Evolutionary conservation across 2,888 invertebrate species (phyloP).

Genomic region (Aplocera efformata): DNA sequence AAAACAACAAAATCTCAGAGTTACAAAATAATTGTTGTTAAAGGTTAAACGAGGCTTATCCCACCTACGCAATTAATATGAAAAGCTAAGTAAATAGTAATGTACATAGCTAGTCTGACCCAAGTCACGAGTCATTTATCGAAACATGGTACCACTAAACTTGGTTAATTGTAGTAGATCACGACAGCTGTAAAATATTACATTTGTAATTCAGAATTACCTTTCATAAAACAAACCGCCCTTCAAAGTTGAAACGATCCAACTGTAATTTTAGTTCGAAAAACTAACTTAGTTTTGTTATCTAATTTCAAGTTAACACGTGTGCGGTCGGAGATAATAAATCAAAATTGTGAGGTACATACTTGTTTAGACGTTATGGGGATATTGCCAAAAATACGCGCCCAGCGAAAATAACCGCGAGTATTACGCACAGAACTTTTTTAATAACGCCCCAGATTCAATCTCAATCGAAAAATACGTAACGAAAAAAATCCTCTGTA

Average conservation of each 20-base stretch:
- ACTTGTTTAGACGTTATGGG: conserved; percentile 34
- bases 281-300: conserved; percentile 27
- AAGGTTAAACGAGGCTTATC: conserved; percentile 10
- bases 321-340: conserved; percentile 41
- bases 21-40: not conserved
- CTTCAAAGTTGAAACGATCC: conserved; percentile 22
- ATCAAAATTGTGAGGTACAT: conserved; percentile 38
- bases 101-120: conserved; percentile 16
- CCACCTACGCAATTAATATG: conserved; percentile 17
- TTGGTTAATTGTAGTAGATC: conserved; percentile 31
- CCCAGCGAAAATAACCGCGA: conserved; percentile 59
- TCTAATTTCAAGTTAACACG: conserved; percentile 30
- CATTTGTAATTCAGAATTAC: conserved; percentile 38
- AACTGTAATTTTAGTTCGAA: conserved; percentile 28
- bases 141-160: conserved; percentile 31
- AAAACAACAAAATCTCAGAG: not conserved
- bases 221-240: conserved; percentile 29
- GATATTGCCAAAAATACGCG: conserved; percentile 49
- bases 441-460: conserved; percentile 74
- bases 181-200: conserved; percentile 31
- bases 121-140: conserved; percentile 20
- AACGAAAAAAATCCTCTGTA: conserved; percentile 61
- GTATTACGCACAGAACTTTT: conserved; percentile 71
- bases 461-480: conserved; percentile 74
- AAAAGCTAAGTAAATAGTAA: conserved; percentile 12